Evolutionary conservation across 2,113 vertebrate species (phyloP).

Genomic region (Epinephelus cyanopodus): DNA sequence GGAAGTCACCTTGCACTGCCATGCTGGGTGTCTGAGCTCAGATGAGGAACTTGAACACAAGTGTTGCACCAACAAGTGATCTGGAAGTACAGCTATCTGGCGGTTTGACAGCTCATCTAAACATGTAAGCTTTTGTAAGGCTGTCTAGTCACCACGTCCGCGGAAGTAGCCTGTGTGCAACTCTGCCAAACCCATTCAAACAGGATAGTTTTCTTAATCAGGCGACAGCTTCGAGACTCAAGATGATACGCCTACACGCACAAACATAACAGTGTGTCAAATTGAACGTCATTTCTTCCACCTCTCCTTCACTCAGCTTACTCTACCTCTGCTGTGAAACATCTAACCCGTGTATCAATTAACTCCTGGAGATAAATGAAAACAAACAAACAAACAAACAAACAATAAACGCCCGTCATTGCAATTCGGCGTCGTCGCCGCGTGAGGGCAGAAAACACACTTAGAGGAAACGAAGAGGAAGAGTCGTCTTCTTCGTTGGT

Average conservation of each 20-base stretch:
- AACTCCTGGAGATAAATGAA: not conserved
- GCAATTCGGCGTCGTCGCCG: not conserved
- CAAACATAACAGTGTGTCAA: not conserved
- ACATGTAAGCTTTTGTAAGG: not conserved
- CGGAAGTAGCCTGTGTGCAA: not conserved
- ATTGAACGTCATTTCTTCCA: not conserved
- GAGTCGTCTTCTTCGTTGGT: slow-evolving; percentile 55
- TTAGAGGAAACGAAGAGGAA: not conserved
- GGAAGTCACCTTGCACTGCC: slow-evolving; percentile 29
- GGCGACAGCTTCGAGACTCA: not conserved
- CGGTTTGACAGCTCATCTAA: slow-evolving; percentile 16
- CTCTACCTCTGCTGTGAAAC: not conserved
- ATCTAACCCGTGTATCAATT: not conserved
- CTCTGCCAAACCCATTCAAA: not conserved
- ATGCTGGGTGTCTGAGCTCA: slow-evolving; percentile 7
- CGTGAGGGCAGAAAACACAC: slow-evolving; percentile 19
- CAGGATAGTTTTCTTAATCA: not conserved
- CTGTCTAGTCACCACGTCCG: slow-evolving; percentile 22
- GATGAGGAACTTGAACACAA: not conserved
- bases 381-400: not conserved
- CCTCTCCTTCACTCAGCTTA: not conserved
- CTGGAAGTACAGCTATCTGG: not conserved
- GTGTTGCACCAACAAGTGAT: not conserved
- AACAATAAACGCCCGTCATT: not conserved
- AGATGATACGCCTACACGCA: not conserved